Base-by-base conservation (phyloP, 2,113 vertebrate species). In the Myanophis thanlyinensis region DNA sequence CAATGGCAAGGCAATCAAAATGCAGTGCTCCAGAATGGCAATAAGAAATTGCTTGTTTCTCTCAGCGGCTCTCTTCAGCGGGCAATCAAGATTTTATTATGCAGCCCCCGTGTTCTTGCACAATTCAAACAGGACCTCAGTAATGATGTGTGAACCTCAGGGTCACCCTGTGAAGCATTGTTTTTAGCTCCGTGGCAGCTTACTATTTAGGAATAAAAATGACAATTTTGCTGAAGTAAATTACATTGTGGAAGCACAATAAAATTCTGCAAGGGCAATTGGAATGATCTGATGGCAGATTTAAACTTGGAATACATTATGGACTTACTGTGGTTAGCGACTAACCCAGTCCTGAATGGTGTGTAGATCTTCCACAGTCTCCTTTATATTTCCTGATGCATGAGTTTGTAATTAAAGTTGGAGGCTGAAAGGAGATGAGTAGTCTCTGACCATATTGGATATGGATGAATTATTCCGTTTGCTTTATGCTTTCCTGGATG, bases 121-220 rank as follows among this genome's bases (percentile, higher is more conserved):
- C 94, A 95, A 86, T 96, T 96, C 91, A 93, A 96, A 96, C 94
- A 93, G 87, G 88, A 89, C 91, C 0, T 90, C 0, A 0, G 90
- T 93, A 91, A 93, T 89, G 94, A 59, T 46, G 47, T 54, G 92
- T 87, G 91, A 93, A 95, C 94, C 90, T 91, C 96, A 96, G 96
- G 94, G 96, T 96, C 94, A 93, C 85, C 95, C 95, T 54, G 89
- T 87, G 89, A 67, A 94, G 85, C 91, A 85, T 73, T 93, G 90
- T 86, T 92, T 94, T 96, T 93, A 93, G 94, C 93, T 73, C 85
- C 3, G 49, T 53, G 84, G 85, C 93, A 23, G 40, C 30, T 56
- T 87, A 90, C 89, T 91, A 90, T 87, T 95, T 95, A 94, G 91
- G 93, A 93, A 95, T 93, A 94, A 95, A 96, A 96, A 96, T 52